Evolutionary conservation across 37 sponge, comb jelly and placozoan species (phyloP), one percentile per base, ranked within the genome.

Genomic region (Dysidea cf. avara): DNA sequence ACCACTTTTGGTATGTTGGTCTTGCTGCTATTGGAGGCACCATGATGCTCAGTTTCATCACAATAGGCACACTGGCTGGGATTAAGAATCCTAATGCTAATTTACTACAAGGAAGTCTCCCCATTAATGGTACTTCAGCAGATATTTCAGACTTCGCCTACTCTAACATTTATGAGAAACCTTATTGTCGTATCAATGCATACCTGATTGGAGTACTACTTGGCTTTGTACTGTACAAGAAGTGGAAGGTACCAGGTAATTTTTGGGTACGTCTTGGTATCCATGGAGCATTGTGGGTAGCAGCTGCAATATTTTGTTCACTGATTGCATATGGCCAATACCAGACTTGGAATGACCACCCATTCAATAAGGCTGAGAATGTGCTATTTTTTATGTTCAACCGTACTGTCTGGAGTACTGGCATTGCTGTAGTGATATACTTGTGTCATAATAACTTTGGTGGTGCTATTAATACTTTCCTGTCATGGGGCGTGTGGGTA

Each of bases 181-280:
- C 78, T 7, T 91, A 86, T 51, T 75, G 69, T 37, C 82, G 86
- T 25, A 72, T 78, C 28, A 32, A 55, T 16, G 81, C 86, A 17
- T 91, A 86, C 58, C 52, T 91, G 14, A 71, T 81, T 25, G 92
- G 92, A 4, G 39, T 91, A 3, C 20, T 76, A 2, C 59, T 81
- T 32, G 92, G 92, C 20, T 86, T 56, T 47, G 31, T 80, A n/a
- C 22, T 90, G 47, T 80, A 56, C 80, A 76, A 80, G 31, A 65
- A 75, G 32, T 36, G 52, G 31, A 53, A 58, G 28, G 11, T 68
- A n/a, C 38, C 68, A 16, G 7, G 33, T 7, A 74, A 54, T 26
- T 61, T 38, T 17, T 24, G 66, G 18, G n/a, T 64, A 1, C 74
- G 75, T 53, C 30, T 31, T 3, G 2, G 60, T 35, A 20, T 82